Conservation (phyloP, 2,888 invertebrate species). For the Drosophila anomalata region DNA sequence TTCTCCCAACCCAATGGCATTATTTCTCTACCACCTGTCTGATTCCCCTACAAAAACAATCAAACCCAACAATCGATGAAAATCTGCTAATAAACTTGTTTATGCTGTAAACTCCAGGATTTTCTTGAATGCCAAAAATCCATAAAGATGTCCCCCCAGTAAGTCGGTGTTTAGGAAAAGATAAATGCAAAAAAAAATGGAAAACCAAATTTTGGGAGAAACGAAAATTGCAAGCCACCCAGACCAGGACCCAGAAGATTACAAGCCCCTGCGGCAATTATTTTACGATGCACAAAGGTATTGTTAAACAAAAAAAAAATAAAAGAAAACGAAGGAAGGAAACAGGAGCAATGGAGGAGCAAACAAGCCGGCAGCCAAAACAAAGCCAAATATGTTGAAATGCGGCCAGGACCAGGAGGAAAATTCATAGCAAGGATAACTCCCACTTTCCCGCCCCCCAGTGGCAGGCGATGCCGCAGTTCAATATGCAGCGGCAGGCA, state of each 20-base stretch:
- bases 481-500: constrained; percentile 76
- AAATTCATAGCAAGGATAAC: constrained; percentile 12
- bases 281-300: constrained; percentile 84
- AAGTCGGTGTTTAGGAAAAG: constrained; percentile 16
- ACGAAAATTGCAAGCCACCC: constrained; percentile 68
- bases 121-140: constrained; percentile 30
- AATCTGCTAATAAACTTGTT: constrained; percentile 27
- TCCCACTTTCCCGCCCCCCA: constrained; percentile 5
- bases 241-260: constrained; percentile 56
- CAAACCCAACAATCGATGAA: constrained; percentile 14
- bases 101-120: constrained; percentile 1
- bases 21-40: constrained; percentile 9
- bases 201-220: constrained; percentile 23
- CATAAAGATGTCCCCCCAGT: constrained; percentile 35
- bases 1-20: too few relatives aligned
- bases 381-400: constrained; percentile 79
- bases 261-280: constrained; percentile 77
- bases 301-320: constrained; percentile 70
- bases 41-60: not conserved
- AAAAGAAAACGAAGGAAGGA: constrained; percentile 35
- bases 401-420: constrained; percentile 53
- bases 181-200: constrained; percentile 7
- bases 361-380: constrained; percentile 60
- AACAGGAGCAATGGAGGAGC: constrained; percentile 35
- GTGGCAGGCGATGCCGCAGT: constrained; percentile 67